These are phyloP conservation scores for Desmodus rotundus DNA, from an alignment of 2,113 vertebrate genomes.

Conservation along the genomic window DNA sequence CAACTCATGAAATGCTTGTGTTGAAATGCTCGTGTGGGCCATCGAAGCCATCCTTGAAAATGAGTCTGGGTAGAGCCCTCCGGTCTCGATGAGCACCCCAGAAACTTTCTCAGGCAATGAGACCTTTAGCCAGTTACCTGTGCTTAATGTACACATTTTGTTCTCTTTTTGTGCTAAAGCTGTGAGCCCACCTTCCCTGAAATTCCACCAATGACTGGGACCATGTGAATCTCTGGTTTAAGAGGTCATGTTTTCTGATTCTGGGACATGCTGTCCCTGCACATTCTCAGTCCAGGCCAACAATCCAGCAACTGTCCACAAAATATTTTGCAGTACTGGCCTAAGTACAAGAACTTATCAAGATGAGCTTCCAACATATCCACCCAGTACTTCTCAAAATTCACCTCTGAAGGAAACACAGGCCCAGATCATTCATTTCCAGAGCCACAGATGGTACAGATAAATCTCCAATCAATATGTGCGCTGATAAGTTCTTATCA, in stretches of 20 bases:
- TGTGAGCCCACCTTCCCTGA: background rate
- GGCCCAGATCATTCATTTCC: slow-evolving; percentile 75
- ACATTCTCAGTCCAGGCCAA: background rate
- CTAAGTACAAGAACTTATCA: slow-evolving; percentile 13
- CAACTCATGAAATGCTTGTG: background rate
- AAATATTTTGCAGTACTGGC: slow-evolving; percentile 4
- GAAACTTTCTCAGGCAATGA: background rate
- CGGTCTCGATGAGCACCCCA: background rate
- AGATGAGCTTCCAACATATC: background rate
- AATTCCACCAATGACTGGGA: background rate
- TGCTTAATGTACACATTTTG: background rate
- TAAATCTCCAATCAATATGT: slow-evolving; percentile 81
- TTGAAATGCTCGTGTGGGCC: background rate
- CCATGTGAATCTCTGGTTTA: background rate
- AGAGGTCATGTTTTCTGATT: background rate
- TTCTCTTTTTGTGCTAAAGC: background rate
- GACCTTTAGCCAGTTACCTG: background rate
- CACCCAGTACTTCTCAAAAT: background rate
- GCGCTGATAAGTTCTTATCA: slow-evolving; percentile 80
- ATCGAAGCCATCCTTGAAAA: background rate
- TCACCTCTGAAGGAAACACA: slow-evolving; percentile 57
- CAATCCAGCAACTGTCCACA: background rate
- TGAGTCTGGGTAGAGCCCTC: background rate
- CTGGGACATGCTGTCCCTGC: background rate
- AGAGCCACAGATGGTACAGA: slow-evolving; percentile 77